phyloP scores from a whole-genome alignment of 2,113 vertebrate species.

The Calidris pugnax region DNA sequence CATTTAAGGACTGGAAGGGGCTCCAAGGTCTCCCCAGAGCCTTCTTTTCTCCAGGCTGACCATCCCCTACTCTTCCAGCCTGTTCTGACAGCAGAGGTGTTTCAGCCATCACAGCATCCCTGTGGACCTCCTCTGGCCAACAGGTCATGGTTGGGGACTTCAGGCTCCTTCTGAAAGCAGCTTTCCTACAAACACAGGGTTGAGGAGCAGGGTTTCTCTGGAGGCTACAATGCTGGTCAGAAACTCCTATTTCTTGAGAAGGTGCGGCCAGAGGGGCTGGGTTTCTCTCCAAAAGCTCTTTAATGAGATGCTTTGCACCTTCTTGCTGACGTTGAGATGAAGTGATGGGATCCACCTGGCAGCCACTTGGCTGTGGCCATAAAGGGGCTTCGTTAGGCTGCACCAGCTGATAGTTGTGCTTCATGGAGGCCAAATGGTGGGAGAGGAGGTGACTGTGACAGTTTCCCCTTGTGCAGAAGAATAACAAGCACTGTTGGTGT shows the following conservation, averaged over 20 bases:
- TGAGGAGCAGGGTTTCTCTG: fast-evolving
- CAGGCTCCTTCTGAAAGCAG: background rate
- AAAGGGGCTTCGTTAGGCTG: background rate
- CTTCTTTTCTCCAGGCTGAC: no score
- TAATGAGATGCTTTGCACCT: background rate
- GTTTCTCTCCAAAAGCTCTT: no score
- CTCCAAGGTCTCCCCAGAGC: no score
- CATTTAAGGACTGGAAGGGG: no score
- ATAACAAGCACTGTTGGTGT: fast-evolving
- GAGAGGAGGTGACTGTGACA: fast-evolving
- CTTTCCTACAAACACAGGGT: fast-evolving
- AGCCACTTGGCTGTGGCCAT: background rate
- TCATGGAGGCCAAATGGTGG: fast-evolving
- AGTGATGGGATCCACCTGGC: background rate
- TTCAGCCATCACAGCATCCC: no score
- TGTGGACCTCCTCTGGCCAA: no score
- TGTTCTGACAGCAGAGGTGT: no score
- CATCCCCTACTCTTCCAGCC: no score
- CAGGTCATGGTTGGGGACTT: background rate
- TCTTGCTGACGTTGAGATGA: background rate
- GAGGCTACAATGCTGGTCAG: background rate
- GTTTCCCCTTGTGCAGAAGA: fast-evolving
- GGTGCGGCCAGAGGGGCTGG: fast-evolving
- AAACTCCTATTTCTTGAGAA: background rate
- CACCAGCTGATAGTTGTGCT: background rate